A percentile compares a stretch with the other conserved stretches of the same genome.
Evolutionary conservation across 2,797 vertebrate species (phyloP).

Genomic region (Falco novaeseelandiae): DNA sequence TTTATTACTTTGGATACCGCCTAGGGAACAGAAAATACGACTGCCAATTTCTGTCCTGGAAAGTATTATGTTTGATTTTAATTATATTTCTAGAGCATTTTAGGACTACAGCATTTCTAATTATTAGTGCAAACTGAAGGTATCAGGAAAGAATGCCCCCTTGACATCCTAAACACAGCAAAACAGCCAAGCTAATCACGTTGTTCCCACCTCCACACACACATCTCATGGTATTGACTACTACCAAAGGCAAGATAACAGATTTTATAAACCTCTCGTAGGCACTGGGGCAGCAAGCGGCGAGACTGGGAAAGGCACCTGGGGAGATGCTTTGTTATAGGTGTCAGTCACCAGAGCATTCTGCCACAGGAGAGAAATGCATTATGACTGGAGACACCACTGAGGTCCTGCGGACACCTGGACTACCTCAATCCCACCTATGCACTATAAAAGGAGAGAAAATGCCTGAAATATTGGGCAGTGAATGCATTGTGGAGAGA

Average conservation of each 20-base stretch:
- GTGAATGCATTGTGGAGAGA: not conserved
- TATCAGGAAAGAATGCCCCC: not conserved
- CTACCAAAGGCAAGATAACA: not conserved
- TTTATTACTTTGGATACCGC: not conserved
- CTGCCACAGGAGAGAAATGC: not conserved
- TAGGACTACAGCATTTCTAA: not conserved
- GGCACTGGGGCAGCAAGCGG: not conserved
- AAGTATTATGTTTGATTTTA: slow-evolving; percentile 37
- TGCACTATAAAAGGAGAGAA: not conserved
- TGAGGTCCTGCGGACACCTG: not conserved
- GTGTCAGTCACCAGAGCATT: not conserved
- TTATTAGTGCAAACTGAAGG: slow-evolving; percentile 8
- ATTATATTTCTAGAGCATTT: slow-evolving; percentile 13
- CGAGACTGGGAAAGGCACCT: not conserved
- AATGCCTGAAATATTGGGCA: not conserved
- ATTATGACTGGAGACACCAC: not conserved
- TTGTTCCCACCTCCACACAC: not conserved
- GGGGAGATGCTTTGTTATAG: not conserved
- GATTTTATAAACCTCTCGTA: not conserved
- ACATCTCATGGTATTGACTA: not conserved
- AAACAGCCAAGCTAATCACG: not conserved
- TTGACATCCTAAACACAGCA: not conserved
- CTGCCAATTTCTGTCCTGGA: not conserved
- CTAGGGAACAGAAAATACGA: not conserved
- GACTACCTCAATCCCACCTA: not conserved